Conservation (phyloP, 2,888 invertebrate genomes). For the Pachydiplax longipennis region DNA sequence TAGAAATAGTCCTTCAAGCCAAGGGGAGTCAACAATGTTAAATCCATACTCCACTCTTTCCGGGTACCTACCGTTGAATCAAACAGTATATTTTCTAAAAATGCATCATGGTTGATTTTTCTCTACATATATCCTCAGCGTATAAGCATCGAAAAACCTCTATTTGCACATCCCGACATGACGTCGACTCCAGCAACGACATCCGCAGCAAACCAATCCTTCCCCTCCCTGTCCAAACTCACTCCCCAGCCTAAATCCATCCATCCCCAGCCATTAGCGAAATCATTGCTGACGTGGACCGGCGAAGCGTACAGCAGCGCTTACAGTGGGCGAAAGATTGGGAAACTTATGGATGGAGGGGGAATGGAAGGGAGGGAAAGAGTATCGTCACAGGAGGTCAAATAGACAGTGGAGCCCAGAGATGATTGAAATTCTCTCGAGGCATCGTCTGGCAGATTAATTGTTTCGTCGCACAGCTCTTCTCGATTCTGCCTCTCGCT, state of each 20-base stretch:
- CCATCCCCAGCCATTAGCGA: conserved; percentile 41
- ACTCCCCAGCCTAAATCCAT: not conserved
- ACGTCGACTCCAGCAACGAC: not conserved
- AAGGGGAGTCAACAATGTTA: too few relatives aligned
- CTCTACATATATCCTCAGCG: not conserved
- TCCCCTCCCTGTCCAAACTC: not conserved
- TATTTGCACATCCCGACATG: not conserved
- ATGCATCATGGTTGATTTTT: not conserved
- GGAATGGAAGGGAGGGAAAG: not conserved
- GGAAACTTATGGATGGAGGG: conserved; percentile 3
- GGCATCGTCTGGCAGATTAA: conserved; percentile 30
- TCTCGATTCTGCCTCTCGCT: not conserved
- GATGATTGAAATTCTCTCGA: conserved; percentile 36
- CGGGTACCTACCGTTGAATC: too few relatives aligned
- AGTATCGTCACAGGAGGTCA: conserved; percentile 21
- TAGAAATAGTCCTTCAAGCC: too few relatives aligned
- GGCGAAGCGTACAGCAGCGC: conserved; percentile 13
- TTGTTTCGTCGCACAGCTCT: conserved; percentile 21
- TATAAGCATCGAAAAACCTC: not conserved
- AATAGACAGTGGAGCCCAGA: not conserved
- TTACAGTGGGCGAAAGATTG: conserved; percentile 5
- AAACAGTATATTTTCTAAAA: not conserved
- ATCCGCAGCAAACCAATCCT: not conserved
- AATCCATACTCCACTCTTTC: too few relatives aligned
- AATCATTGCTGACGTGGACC: conserved; percentile 41